Percentiles rank a stretch among this genome's conserved stretches.
Conservation (phyloP, 2,797 vertebrate species). For the Oophaga sylvatica region DNA sequence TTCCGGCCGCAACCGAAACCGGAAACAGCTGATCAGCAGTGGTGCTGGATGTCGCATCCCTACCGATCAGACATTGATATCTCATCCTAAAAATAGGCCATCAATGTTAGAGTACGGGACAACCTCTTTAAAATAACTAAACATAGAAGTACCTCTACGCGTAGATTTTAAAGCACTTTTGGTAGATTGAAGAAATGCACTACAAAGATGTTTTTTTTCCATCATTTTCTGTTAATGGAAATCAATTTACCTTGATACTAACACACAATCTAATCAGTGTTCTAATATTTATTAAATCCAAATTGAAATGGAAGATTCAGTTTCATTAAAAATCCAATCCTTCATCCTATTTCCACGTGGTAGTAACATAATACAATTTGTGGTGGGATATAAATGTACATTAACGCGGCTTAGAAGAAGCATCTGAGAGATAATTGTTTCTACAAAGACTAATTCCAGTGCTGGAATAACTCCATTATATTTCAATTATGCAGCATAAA, state of each 20-base stretch:
- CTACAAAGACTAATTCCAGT: conserved; percentile 49
- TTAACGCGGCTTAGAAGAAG: conserved; percentile 36
- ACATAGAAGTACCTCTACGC: too few relatives aligned
- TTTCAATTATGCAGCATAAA: conserved; percentile 52
- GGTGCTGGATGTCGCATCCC: too few relatives aligned
- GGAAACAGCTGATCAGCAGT: too few relatives aligned
- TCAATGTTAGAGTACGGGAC: too few relatives aligned
- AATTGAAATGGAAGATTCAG: conserved; percentile 12
- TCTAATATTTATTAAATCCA: conserved; percentile 24
- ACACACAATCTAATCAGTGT: neutral
- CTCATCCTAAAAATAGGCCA: too few relatives aligned
- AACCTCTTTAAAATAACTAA: neutral
- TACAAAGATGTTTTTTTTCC: neutral
- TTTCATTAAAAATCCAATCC: conserved; percentile 40
- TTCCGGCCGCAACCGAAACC: too few relatives aligned
- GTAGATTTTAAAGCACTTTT: neutral
- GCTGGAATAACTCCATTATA: conserved; percentile 44
- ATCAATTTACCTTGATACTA: conserved; percentile 6
- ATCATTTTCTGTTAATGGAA: neutral
- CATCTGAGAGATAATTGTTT: conserved; percentile 52
- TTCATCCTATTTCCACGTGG: conserved; percentile 24
- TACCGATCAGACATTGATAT: too few relatives aligned
- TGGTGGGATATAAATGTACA: conserved; percentile 26
- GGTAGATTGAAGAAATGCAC: neutral
- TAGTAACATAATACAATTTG: conserved; percentile 41